These are phyloP conservation scores for Aethes cnicana DNA, from an alignment of 2,888 invertebrate species.

Conservation along the genomic window DNA sequence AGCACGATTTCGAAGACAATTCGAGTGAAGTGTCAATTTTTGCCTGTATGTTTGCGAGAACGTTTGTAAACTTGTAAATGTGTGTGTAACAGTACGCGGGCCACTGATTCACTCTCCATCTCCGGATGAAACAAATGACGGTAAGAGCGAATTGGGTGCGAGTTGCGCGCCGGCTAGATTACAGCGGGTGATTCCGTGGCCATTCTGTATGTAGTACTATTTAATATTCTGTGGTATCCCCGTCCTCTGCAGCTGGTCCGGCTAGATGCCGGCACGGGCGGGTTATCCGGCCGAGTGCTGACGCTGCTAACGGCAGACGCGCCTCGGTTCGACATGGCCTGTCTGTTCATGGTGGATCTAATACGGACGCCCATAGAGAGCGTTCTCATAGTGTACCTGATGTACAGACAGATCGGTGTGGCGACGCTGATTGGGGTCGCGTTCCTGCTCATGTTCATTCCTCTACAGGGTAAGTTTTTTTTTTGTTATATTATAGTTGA, in stretches of 20 bases:
- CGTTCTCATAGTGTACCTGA: constrained; percentile 87
- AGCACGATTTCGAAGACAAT: no score
- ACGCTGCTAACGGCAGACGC: constrained; percentile 94
- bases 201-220: no score
- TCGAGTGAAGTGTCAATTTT: no score
- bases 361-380: constrained; percentile 92
- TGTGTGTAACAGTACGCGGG: no score
- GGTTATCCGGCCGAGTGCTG: constrained; percentile 86
- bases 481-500: no score
- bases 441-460: constrained; percentile 83
- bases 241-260: constrained; percentile 84
- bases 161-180: no score
- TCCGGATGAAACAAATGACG: no score
- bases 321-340: constrained; percentile 91
- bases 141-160: no score
- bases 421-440: constrained; percentile 83
- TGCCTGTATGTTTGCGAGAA: no score
- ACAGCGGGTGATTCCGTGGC: no score
- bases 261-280: constrained; percentile 83
- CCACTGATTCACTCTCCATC: no score
- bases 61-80: no score
- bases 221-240: not conserved
- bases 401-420: constrained; percentile 84
- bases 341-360: constrained; percentile 90
- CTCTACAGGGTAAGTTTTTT: constrained; percentile 40